Conservation (phyloP, 1,140 invertebrate species). For the Maconellicoccus hirsutus region DNA sequence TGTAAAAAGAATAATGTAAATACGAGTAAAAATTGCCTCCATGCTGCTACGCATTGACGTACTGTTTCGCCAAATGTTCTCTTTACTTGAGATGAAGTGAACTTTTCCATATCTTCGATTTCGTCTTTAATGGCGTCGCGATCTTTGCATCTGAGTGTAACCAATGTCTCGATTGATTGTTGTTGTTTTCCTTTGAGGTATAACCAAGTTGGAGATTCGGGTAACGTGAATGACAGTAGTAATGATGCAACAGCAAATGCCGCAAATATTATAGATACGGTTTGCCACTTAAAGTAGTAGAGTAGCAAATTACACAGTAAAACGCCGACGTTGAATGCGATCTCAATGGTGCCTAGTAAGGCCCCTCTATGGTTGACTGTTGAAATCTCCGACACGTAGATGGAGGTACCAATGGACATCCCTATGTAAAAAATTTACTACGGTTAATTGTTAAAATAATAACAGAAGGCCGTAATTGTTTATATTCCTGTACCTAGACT, state of each 20-base stretch:
- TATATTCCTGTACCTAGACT: not conserved
- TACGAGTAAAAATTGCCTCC: not conserved
- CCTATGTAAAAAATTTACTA: constrained; percentile 11
- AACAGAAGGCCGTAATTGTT: too few relatives aligned
- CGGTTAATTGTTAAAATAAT: too few relatives aligned
- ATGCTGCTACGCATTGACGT: not conserved
- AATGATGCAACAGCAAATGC: constrained; percentile 35
- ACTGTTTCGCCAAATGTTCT: not conserved
- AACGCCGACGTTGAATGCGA: constrained; percentile 27
- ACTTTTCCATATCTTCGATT: not conserved
- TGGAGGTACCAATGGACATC: not conserved
- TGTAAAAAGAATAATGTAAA: not conserved
- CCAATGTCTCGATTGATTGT: constrained; percentile 28
- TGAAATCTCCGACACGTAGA: constrained; percentile 22
- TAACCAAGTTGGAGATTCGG: constrained; percentile 47
- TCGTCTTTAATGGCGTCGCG: constrained; percentile 29
- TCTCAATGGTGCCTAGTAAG: constrained; percentile 2
- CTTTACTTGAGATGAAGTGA: not conserved
- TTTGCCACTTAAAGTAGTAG: constrained; percentile 44
- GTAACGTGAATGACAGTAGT: constrained; percentile 34
- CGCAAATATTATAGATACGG: constrained; percentile 44
- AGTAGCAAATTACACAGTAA: constrained; percentile 46
- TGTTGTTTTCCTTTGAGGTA: constrained; percentile 28
- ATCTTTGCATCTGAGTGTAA: constrained; percentile 24
- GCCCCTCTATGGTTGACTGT: not conserved